phyloP scores from a whole-genome alignment of 2,113 vertebrate species.

The Gallinago undulata region DNA sequence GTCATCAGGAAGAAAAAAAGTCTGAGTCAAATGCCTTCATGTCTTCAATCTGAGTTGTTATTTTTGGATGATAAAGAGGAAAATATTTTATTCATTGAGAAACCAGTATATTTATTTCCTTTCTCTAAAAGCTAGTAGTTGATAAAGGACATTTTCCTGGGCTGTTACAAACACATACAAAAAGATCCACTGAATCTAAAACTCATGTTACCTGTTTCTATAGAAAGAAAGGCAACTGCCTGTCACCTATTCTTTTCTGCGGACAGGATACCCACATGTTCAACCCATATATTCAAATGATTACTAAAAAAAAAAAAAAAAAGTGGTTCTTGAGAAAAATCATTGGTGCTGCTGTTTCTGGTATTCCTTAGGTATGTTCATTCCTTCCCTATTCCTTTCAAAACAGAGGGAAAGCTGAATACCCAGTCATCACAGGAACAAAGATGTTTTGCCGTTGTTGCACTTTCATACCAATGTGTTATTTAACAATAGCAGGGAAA shows the following conservation, averaged over 20 bases:
- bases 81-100: constrained; percentile 10
- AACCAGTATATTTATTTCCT: neutral
- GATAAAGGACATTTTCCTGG: neutral
- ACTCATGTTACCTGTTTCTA: neutral
- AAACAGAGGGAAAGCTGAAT: neutral
- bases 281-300: neutral
- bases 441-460: accelerated
- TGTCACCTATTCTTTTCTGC: neutral
- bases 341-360: neutral
- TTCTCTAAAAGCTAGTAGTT: neutral
- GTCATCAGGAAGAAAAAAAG: neutral
- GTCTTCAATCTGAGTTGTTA: neutral
- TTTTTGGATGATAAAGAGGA: constrained; percentile 1
- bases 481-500: neutral
- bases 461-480: neutral
- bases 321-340: neutral
- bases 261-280: neutral
- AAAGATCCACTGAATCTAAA: neutral
- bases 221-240: neutral
- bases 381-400: neutral
- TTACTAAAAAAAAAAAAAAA: neutral
- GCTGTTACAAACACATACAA: neutral
- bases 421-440: neutral
- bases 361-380: neutral
- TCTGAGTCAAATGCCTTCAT: neutral